phyloP scores from a whole-genome alignment of 2,113 vertebrate species.

The Phocoena phocoena region DNA sequence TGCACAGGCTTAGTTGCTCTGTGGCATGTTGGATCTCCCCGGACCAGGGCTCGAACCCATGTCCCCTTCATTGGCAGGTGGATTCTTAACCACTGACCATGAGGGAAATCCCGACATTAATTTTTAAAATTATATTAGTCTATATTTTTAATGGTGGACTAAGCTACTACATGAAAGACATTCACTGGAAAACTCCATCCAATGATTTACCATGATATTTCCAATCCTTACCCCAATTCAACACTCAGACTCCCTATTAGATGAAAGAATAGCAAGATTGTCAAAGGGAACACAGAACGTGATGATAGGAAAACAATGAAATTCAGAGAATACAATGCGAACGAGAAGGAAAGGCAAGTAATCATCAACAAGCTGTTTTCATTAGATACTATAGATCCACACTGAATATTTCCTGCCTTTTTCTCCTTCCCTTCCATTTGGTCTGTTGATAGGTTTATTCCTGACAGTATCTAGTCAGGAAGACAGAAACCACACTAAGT shows the following conservation, averaged over 20 bases:
- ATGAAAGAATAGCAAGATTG: neutral
- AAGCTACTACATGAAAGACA: neutral
- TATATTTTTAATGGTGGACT: neutral
- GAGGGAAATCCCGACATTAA: neutral
- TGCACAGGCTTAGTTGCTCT: too few species aligned
- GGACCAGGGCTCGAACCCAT: too few species aligned
- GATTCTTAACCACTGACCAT: too few species aligned
- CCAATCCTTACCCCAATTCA: neutral
- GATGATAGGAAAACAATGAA: neutral
- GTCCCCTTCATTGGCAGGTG: too few species aligned
- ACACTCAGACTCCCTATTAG: neutral
- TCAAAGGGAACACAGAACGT: neutral
- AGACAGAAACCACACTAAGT: neutral
- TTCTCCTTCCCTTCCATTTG: neutral
- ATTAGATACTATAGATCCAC: neutral
- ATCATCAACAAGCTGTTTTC: neutral
- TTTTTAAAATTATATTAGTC: neutral
- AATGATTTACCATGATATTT: neutral
- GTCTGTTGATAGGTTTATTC: neutral
- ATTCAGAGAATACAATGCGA: neutral
- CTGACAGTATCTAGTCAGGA: neutral
- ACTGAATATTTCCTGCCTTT: neutral
- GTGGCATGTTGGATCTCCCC: too few species aligned
- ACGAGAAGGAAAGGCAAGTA: neutral
- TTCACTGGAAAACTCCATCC: neutral